Base-by-base conservation (phyloP, 2,888 invertebrate species). In the Drosophila paranaensis region DNA sequence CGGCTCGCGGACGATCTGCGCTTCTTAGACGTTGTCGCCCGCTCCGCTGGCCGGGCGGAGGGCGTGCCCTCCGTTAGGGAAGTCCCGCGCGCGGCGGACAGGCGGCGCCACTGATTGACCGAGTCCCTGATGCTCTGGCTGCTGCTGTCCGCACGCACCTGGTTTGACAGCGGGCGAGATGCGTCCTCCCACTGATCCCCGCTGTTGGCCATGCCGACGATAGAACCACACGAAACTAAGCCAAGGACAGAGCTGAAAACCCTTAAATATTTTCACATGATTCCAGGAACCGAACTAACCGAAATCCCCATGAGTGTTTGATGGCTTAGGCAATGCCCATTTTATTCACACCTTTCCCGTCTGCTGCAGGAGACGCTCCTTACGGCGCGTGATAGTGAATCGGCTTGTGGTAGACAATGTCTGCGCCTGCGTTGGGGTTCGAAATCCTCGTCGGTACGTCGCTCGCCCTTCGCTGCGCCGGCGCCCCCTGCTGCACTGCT, bases 321-420 rank as follows among this genome's bases (percentile, higher is more conserved):
- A 50, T n/a, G 48, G 48, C 48, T 33, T 3, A 6, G 30, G 11
- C 16, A 33, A 33, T 20, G 20, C 20, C 20, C 20, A 20, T 20
- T 20, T 20, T 20, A 20, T 20, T 20, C 20, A 20, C 20, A 20
- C 20, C 1, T 20, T 20, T 20, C 20, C 20, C 20, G 20, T 20
- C 20, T 20, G 20, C 20, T 20, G 1, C 20, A 20, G 20, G 20
- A 20, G 2, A 20, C 20, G 20, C 20, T 20, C 2, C 20, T 20
- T 20, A 20, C 2, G 20, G 20, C 20, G 20, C 20, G 20, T 20
- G 20, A 2, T 2, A 20, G 20, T 43, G 62, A n/a, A 74, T 8
- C 0, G 74, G 74, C 16, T 62, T 10, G 40, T 74, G 63, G 6
- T 25, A 69, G 14, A 0, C 39, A 0, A 74, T 1, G 10, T 70